These are phyloP conservation scores for Rhodinocichla rosea DNA, from an alignment of 2,113 vertebrate species.

Conservation along the genomic window DNA sequence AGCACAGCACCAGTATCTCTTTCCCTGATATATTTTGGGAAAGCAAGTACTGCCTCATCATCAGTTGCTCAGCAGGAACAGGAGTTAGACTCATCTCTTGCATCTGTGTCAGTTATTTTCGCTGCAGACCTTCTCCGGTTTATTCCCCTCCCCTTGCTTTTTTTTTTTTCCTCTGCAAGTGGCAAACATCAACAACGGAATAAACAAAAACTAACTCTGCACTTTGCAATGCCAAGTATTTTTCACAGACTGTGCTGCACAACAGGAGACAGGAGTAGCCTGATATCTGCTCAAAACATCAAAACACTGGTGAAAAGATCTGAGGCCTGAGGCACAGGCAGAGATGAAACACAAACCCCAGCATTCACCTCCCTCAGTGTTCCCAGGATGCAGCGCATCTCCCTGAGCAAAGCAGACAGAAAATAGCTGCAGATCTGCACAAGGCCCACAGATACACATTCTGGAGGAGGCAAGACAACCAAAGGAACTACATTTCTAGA, in stretches of 20 bases:
- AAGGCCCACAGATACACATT: fast-evolving
- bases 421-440: neutral
- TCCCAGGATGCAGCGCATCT: neutral
- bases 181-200: neutral
- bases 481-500: neutral
- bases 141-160: neutral
- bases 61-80: conserved; percentile 54
- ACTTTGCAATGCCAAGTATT: neutral
- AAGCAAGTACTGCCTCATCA: conserved; percentile 35
- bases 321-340: neutral
- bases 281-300: neutral
- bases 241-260: neutral
- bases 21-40: conserved; percentile 13
- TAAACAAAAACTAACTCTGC: neutral
- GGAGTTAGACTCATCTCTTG: neutral
- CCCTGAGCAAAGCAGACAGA: fast-evolving
- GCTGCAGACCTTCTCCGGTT: neutral
- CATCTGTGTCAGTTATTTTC: conserved; percentile 43
- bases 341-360: neutral
- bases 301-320: neutral
- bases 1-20: neutral
- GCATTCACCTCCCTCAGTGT: neutral
- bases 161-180: neutral
- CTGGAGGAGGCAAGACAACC: neutral
- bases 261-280: neutral